These are phyloP conservation scores for Paradoxurus hermaphroditus DNA, from an alignment of 2,113 vertebrate genomes.

Conservation along the genomic window DNA sequence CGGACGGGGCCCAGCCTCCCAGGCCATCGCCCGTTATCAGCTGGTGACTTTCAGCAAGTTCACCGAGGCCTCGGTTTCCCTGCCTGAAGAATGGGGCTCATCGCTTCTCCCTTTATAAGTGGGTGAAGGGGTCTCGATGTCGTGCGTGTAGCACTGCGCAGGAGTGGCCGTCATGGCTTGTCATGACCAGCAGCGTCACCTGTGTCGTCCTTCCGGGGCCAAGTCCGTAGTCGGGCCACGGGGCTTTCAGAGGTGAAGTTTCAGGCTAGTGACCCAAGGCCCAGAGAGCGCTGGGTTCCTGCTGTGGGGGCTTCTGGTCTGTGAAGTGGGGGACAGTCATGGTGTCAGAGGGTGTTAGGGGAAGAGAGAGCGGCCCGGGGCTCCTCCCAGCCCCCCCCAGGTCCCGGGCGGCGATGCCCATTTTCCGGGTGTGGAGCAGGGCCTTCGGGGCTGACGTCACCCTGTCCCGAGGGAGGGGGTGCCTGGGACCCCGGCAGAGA, in stretches of 20 bases:
- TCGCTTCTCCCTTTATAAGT: accelerated
- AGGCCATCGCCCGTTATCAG: accelerated
- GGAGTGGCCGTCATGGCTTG: accelerated
- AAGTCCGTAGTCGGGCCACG: accelerated
- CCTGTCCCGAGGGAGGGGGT: not conserved
- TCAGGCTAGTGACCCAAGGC: not conserved
- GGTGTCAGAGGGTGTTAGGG: accelerated
- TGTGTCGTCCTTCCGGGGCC: accelerated
- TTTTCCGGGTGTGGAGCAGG: not conserved
- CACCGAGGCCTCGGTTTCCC: not conserved
- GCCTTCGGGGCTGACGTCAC: not conserved
- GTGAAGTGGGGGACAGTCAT: accelerated
- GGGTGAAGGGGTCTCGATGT: accelerated
- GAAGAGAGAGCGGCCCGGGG: not conserved
- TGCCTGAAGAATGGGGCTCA: too few relatives aligned
- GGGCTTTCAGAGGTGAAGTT: not conserved
- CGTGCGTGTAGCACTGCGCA: too few relatives aligned
- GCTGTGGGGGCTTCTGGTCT: not conserved
- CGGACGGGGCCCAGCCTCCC: not conserved
- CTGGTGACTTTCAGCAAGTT: not conserved
- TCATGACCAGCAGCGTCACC: accelerated
- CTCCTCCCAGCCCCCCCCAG: accelerated
- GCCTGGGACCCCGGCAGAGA: not conserved
- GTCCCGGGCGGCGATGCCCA: accelerated
- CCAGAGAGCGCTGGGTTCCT: not conserved